phyloP scores from a whole-genome alignment of 2,113 vertebrate genomes.

The Acrocephalus kingi region DNA sequence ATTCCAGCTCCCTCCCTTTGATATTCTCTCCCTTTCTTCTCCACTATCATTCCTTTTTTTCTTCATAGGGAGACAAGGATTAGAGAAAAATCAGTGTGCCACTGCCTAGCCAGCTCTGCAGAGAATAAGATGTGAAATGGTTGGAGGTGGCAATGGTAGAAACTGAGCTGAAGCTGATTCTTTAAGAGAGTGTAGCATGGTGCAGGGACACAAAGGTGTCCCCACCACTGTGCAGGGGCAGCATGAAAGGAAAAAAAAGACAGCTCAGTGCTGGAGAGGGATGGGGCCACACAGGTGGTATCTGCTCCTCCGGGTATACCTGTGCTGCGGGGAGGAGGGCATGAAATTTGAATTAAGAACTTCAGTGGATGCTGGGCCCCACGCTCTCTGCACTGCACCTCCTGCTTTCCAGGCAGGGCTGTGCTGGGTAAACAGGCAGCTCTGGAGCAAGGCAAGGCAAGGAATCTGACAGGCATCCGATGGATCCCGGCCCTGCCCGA shows the following conservation, averaged over 20 bases:
- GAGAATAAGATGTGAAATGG: neutral
- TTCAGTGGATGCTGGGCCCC: neutral
- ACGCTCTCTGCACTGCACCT: neutral
- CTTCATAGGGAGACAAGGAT: neutral
- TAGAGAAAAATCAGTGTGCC: neutral
- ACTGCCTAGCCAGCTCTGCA: neutral
- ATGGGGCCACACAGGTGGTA: neutral
- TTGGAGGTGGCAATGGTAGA: neutral
- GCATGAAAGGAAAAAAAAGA: neutral
- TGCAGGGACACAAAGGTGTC: neutral
- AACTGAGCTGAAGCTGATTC: neutral
- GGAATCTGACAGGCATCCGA: neutral
- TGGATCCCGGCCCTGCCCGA: neutral
- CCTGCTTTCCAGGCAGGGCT: neutral
- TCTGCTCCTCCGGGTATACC: neutral
- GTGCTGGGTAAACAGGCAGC: neutral
- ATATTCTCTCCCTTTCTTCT: neutral
- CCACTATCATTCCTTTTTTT: neutral
- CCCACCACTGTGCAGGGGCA: neutral
- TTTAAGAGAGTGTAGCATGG: accelerated
- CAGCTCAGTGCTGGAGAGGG: neutral
- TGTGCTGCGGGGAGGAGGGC: neutral
- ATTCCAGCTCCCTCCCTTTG: neutral
- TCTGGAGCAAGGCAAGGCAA: neutral
- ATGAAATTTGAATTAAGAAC: neutral